A percentile compares a stretch with the other conserved stretches of the same genome.
phyloP scores from a whole-genome alignment of 1,140 invertebrate species.

The Musca vetustissima region DNA sequence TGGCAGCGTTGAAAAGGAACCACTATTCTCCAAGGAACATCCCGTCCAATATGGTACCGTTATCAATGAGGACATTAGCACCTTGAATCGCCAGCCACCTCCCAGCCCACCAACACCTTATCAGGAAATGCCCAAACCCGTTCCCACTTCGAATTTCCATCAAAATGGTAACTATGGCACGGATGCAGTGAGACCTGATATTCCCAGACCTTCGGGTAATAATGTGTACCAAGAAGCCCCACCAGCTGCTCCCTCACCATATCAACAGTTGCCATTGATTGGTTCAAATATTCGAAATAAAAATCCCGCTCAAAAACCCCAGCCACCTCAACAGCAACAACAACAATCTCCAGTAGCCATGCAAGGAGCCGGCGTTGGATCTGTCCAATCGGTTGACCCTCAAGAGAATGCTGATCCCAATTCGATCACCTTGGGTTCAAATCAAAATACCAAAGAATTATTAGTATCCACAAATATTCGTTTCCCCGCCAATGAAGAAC shows the following conservation, averaged over 20 bases:
- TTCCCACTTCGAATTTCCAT: slow-evolving; percentile 40
- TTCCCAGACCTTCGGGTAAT: slow-evolving; percentile 5
- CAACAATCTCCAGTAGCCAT: background rate
- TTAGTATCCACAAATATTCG: slow-evolving; percentile 51
- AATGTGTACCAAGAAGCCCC: slow-evolving; percentile 35
- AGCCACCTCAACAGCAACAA: slow-evolving; percentile 6
- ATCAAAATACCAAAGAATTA: slow-evolving; percentile 44
- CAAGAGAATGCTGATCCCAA: background rate
- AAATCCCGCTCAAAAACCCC: slow-evolving; percentile 6
- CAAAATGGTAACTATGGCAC: slow-evolving; percentile 33
- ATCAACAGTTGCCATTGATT: slow-evolving; percentile 46
- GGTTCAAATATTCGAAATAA: slow-evolving; percentile 32
- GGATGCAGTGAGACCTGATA: slow-evolving; percentile 16
- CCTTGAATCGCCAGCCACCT: slow-evolving; percentile 36
- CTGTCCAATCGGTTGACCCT: background rate
- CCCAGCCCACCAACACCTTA: slow-evolving; percentile 24
- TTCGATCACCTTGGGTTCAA: background rate
- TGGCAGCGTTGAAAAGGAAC: slow-evolving; percentile 38
- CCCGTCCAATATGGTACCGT: slow-evolving; percentile 52
- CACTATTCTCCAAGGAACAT: slow-evolving; percentile 38
- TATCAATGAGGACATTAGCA: slow-evolving; percentile 48
- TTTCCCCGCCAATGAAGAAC: slow-evolving; percentile 45
- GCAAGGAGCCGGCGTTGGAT: background rate
- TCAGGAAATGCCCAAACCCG: slow-evolving; percentile 35
- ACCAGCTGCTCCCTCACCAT: slow-evolving; percentile 44